These are phyloP conservation scores for Dryococelus australis DNA, from an alignment of 2,888 invertebrate genomes.

Conservation along the genomic window DNA sequence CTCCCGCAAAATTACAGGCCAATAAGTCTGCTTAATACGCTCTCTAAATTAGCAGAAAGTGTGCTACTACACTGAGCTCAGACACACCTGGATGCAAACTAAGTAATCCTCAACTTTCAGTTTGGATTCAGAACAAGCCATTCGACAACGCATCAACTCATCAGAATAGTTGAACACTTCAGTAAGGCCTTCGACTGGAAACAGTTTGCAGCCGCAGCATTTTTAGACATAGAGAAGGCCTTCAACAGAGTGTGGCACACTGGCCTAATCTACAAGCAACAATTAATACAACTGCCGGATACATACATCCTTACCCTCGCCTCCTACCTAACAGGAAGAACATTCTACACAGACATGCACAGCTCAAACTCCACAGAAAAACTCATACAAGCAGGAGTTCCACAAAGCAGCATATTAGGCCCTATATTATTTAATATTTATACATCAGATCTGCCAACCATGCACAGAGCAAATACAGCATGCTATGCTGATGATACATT, in stretches of 20 bases:
- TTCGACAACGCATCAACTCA: constrained; percentile 30
- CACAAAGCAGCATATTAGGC: constrained; percentile 34
- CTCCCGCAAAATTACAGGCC: constrained; percentile 47
- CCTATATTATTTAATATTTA: constrained; percentile 28
- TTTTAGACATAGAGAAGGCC: constrained; percentile 25
- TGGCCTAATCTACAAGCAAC: constrained; percentile 30
- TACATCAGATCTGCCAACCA: constrained; percentile 28
- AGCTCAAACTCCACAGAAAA: neutral
- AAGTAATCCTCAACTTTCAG: constrained; percentile 27
- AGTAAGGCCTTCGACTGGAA: neutral
- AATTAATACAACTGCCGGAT: constrained; percentile 32
- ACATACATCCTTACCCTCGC: neutral
- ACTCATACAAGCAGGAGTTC: constrained; percentile 27
- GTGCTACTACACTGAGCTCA: constrained; percentile 40
- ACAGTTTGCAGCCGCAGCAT: constrained; percentile 12
- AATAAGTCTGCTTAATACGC: constrained; percentile 49
- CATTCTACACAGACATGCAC: neutral
- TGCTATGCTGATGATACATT: constrained; percentile 30
- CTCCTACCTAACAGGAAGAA: neutral
- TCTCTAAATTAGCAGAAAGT: constrained; percentile 50
- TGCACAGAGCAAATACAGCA: neutral
- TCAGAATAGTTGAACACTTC: neutral
- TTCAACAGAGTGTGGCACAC: constrained; percentile 33
- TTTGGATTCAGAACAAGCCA: constrained; percentile 22
- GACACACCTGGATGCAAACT: constrained; percentile 39